Base-by-base conservation (phyloP, 2,888 invertebrate genomes). In the Dilophus febrilis region DNA sequence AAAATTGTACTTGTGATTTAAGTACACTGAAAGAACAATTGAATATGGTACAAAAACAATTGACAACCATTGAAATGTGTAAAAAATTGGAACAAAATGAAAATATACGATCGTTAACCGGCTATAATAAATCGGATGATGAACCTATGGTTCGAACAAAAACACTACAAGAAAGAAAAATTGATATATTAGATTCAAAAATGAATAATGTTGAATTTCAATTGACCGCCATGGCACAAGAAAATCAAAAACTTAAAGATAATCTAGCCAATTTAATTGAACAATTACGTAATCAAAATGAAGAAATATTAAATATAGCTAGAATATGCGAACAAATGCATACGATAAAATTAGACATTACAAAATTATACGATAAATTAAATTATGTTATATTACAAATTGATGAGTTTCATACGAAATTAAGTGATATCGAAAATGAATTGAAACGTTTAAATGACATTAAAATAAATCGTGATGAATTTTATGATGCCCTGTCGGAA, bases 381-480 rank as follows among this genome's bases (percentile, higher is more conserved):
- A 22, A 22, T 22, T 22, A 6, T 22, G 8, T 8, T 22, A 22
- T 22, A 6, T 8, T 6, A 22, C 5, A 22, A 22, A 22, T 22
- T 8, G 22, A 22, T 22, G 22, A 6, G 0, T 37, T 42, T 4
- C 39, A 38, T 11, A 31, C 16, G 17, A 14, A 18, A 1, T 26
- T 43, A 4, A 33, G 41, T 2, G 36, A 29, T 2, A 18, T 46
- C 3, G 33, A 7, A 2, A 32, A 41, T 1, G 44, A 47, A 2
- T 17, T 55, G 3, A 46, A 50, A 0, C 52, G 53, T 12, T 51
- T 82, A 45, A 75, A 74, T 50, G 67, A 66, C 0, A 64, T 73
- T 1, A 83, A 82, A 57, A 69, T 80, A 4, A 77, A 81, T 48
- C 73, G 74, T 44, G 75, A 74, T 47, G 78, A 79, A 47, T 66